Evolutionary conservation across 2,888 invertebrate species (phyloP).

Genomic region (Petrolisthes cinctipes): DNA sequence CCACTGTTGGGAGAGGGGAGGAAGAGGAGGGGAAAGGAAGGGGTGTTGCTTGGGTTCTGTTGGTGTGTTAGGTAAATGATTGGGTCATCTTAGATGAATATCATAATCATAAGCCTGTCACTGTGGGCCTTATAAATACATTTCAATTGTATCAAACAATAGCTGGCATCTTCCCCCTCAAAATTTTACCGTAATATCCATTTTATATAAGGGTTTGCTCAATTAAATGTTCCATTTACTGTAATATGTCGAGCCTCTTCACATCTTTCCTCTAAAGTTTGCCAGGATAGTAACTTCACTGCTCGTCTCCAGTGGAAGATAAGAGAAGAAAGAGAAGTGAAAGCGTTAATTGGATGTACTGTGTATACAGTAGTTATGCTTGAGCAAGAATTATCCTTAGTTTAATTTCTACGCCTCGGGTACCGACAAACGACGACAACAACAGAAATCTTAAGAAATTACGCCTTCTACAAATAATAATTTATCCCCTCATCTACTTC

Average conservation of each 20-base stretch:
- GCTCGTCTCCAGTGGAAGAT: conserved; percentile 19
- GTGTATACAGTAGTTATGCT: not conserved
- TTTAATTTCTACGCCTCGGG: not conserved
- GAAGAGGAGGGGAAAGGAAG: too few relatives aligned
- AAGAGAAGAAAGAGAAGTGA: not conserved
- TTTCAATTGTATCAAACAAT: too few relatives aligned
- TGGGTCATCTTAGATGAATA: not conserved
- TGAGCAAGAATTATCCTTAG: conserved; percentile 10
- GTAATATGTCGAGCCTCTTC: conserved; percentile 18
- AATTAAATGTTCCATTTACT: conserved; percentile 13
- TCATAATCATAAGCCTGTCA: not conserved
- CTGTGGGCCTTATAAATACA: conserved; percentile 11
- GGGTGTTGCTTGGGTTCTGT: not conserved
- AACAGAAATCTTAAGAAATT: conserved; percentile 6
- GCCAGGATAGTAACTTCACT: conserved; percentile 11
- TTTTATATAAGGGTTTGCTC: not conserved
- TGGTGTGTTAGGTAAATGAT: conserved; percentile 39
- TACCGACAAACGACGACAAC: not conserved
- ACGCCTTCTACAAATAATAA: not conserved
- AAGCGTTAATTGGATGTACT: not conserved
- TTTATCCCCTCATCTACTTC: conserved; percentile 17
- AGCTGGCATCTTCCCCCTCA: too few relatives aligned
- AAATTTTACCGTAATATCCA: too few relatives aligned
- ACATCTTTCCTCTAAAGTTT: conserved; percentile 33
- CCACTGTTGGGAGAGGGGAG: not conserved